Conservation (phyloP, 2,888 invertebrate species). For the Steinernema scapterisci region DNA sequence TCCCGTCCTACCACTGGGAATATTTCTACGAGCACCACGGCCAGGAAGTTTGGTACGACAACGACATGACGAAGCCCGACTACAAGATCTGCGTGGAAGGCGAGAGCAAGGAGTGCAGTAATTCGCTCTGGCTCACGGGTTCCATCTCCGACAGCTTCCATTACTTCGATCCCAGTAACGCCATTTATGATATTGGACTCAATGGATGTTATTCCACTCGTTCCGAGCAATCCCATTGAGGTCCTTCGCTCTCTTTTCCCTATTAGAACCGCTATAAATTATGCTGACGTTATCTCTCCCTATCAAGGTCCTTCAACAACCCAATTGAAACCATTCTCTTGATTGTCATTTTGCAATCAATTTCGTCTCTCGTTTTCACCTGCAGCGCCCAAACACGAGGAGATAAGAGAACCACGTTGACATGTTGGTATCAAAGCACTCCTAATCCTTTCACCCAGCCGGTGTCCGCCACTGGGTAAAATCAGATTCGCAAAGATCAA, state of each 20-base stretch:
- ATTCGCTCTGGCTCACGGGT: background rate
- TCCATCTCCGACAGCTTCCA: background rate
- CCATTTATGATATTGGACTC: background rate
- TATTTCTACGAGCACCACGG: slow-evolving; percentile 54
- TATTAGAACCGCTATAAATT: background rate
- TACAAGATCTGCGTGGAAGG: slow-evolving; percentile 34
- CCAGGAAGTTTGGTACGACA: slow-evolving; percentile 45
- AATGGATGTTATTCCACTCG: background rate
- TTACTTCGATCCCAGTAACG: background rate
- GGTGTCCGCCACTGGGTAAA: no score
- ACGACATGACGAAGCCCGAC: slow-evolving; percentile 36
- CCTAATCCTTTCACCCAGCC: background rate
- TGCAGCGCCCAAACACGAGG: background rate
- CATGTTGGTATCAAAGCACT: background rate
- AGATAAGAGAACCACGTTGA: background rate
- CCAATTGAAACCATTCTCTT: no score
- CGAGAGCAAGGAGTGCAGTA: slow-evolving; percentile 33
- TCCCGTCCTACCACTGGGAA: slow-evolving; percentile 50
- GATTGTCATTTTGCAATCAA: background rate
- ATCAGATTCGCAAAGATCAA: no score
- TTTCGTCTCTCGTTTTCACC: background rate
- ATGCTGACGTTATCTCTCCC: no score
- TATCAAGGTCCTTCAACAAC: background rate
- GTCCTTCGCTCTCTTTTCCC: background rate
- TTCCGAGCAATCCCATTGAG: background rate